These are phyloP conservation scores for Anomalospiza imberbis DNA, from an alignment of 2,797 vertebrate species.

Conservation along the genomic window DNA sequence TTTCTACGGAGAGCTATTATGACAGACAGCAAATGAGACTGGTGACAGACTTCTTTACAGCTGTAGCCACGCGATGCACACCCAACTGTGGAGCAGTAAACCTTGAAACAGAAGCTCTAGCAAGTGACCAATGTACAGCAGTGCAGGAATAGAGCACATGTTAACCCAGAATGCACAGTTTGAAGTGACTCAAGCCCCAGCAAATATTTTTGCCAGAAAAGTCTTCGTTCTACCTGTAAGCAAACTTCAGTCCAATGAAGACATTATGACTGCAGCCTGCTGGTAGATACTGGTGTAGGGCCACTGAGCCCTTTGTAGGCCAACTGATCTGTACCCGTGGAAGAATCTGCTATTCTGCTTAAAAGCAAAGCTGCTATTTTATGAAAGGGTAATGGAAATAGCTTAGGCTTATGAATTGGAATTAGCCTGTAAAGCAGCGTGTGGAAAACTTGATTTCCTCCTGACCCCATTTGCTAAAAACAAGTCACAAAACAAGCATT, in stretches of 20 bases:
- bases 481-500: slow-evolving; percentile 14
- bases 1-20: not conserved
- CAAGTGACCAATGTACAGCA: not conserved
- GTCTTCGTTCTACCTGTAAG: not conserved
- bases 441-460: not conserved
- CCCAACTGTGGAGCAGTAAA: not conserved
- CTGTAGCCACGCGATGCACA: not conserved
- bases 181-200: not conserved
- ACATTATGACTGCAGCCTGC: not conserved
- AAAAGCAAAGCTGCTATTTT: not conserved
- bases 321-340: not conserved
- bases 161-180: not conserved
- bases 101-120: not conserved
- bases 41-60: not conserved
- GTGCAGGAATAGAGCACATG: not conserved
- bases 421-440: not conserved
- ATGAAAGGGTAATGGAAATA: not conserved
- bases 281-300: not conserved
- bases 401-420: not conserved
- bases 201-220: not conserved
- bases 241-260: not conserved
- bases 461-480: not conserved
- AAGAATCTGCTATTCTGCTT: not conserved
- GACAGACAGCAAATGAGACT: not conserved
- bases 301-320: not conserved